A percentile compares a stretch with the other conserved stretches of the same genome.
Conservation (phyloP, 2,113 vertebrate species). For the Hemiscyllium ocellatum region DNA sequence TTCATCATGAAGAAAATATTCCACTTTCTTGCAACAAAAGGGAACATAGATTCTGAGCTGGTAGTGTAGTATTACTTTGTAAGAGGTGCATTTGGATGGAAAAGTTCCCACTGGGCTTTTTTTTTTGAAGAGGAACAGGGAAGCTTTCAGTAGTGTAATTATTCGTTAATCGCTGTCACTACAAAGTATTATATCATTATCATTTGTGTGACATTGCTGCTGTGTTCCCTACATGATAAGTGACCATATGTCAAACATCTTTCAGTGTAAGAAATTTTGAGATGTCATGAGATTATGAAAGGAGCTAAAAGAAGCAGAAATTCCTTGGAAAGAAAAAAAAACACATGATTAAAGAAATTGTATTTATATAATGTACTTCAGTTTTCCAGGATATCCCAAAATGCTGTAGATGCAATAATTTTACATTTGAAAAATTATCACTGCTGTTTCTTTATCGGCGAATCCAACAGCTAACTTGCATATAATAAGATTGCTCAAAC, state of each 20-base stretch:
- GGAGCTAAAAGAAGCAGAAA: not conserved
- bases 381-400: not conserved
- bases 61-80: not conserved
- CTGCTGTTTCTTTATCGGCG: not conserved
- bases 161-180: not conserved
- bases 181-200: not conserved
- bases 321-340: too few species aligned
- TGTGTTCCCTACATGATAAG: not conserved
- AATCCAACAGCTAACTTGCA: not conserved
- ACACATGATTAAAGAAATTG: not conserved
- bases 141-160: not conserved
- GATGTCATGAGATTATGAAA: not conserved
- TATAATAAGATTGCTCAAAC: not conserved
- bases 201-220: not conserved
- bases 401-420: not conserved
- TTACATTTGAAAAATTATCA: not conserved
- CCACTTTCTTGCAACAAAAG: not conserved
- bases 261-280: not conserved
- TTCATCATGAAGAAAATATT: not conserved
- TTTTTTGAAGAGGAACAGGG: not conserved
- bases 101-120: not conserved
- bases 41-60: not conserved
- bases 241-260: not conserved
- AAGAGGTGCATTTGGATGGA: not conserved
- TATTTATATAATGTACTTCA: not conserved